These are phyloP conservation scores for Sesamia nonagrioides DNA, from an alignment of 1,140 invertebrate genomes.

Conservation along the genomic window DNA sequence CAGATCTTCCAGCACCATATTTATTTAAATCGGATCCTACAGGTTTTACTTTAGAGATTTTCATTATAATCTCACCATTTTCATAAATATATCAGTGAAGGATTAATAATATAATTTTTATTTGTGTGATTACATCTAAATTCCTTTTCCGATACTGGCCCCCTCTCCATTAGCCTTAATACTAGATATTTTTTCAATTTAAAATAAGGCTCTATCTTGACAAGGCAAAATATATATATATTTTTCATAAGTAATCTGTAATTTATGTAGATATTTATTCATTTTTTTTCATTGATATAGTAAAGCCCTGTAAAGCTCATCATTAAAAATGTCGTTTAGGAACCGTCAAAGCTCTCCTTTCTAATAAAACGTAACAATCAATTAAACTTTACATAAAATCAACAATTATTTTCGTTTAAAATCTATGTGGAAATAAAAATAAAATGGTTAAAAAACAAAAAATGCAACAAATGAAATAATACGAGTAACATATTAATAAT, in stretches of 20 bases:
- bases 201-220: constrained; percentile 77
- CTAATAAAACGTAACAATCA: constrained; percentile 71
- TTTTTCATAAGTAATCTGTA: constrained; percentile 66
- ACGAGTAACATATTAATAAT: constrained; percentile 60
- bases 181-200: constrained; percentile 68
- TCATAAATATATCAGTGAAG: constrained; percentile 42
- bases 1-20: constrained; percentile 85
- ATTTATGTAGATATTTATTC: constrained; percentile 48
- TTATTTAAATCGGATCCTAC: constrained; percentile 64
- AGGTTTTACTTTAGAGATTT: constrained; percentile 51
- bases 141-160: constrained; percentile 71
- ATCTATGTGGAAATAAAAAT: constrained; percentile 60
- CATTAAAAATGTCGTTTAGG: constrained; percentile 68
- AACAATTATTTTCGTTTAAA: constrained; percentile 62
- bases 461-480: constrained; percentile 65
- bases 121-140: constrained; percentile 33
- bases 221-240: constrained; percentile 71
- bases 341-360: constrained; percentile 68
- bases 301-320: constrained; percentile 62
- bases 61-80: constrained; percentile 37
- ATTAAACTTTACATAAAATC: constrained; percentile 73
- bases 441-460: constrained; percentile 58
- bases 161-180: constrained; percentile 75
- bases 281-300: constrained; percentile 46
- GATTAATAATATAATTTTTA: constrained; percentile 25